These are phyloP conservation scores for Sciaenops ocellatus DNA, from an alignment of 2,797 vertebrate species.

Conservation along the genomic window DNA sequence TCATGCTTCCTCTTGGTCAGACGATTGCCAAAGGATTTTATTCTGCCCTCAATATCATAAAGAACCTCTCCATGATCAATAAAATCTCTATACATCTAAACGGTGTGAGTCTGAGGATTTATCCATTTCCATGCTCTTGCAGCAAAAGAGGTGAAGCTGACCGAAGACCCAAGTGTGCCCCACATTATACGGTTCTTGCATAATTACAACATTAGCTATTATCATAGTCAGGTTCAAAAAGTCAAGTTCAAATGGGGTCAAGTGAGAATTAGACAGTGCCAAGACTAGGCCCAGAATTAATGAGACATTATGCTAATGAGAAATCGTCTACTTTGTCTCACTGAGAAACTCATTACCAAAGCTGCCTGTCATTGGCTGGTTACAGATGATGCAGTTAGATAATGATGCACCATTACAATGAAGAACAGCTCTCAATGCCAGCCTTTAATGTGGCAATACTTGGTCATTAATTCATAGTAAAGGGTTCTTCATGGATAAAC, in stretches of 20 bases:
- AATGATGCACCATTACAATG: conserved; percentile 23
- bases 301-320: conserved; percentile 47
- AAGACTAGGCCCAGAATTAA: conserved; percentile 42
- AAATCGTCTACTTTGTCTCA: conserved; percentile 28
- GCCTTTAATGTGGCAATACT: not conserved
- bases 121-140: conserved; percentile 29
- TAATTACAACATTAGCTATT: conserved; percentile 43
- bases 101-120: conserved; percentile 2
- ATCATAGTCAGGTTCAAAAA: conserved; percentile 44
- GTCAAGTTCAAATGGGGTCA: conserved; percentile 60
- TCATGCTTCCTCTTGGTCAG: not conserved
- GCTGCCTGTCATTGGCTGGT: conserved; percentile 15
- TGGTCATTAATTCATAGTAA: conserved; percentile 19
- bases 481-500: conserved; percentile 14
- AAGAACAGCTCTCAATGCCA: conserved; percentile 5
- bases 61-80: conserved; percentile 17
- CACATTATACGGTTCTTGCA: conserved; percentile 18
- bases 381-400: conserved; percentile 33
- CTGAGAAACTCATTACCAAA: conserved; percentile 15
- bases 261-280: conserved; percentile 40
- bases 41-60: conserved; percentile 2
- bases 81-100: conserved; percentile 6
- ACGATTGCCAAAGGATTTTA: conserved; percentile 38
- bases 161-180: not conserved
- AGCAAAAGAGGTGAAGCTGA: conserved; percentile 17